Evolutionary conservation across 2,797 vertebrate species (phyloP).

Genomic region (Knipowitschia caucasica): DNA sequence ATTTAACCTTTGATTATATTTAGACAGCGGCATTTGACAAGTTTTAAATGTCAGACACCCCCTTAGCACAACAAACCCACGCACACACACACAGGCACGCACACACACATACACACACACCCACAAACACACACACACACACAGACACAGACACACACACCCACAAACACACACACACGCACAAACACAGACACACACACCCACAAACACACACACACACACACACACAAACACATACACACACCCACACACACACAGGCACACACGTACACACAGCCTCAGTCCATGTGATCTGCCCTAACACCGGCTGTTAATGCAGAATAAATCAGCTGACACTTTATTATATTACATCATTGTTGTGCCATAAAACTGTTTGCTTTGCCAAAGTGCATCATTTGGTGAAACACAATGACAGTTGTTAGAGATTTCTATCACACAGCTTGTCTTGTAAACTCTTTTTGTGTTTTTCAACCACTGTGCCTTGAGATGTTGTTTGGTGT

Average conservation of each 20-base stretch:
- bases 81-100: constrained; percentile 23
- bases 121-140: constrained; percentile 4
- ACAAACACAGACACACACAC: too few species aligned
- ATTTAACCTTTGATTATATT: constrained; percentile 39
- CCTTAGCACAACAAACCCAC: constrained; percentile 6
- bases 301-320: constrained; percentile 2
- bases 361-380: neutral
- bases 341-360: neutral
- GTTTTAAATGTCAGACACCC: constrained; percentile 19
- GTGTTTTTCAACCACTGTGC: too few species aligned
- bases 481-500: too few species aligned
- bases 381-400: neutral
- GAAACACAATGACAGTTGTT: neutral
- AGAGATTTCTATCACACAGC: constrained; percentile 28
- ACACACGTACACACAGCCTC: neutral
- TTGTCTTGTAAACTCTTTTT: constrained; percentile 17
- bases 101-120: constrained; percentile 16
- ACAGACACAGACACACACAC: constrained; percentile 24
- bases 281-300: constrained; percentile 1
- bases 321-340: neutral
- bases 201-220: constrained; percentile 2
- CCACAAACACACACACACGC: constrained; percentile 17
- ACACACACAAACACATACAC: constrained; percentile 12
- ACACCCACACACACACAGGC: constrained; percentile 4
- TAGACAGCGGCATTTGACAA: constrained; percentile 29